These are phyloP conservation scores for Drosophila stalkeri DNA, from an alignment of 2,888 invertebrate species.

Conservation along the genomic window DNA sequence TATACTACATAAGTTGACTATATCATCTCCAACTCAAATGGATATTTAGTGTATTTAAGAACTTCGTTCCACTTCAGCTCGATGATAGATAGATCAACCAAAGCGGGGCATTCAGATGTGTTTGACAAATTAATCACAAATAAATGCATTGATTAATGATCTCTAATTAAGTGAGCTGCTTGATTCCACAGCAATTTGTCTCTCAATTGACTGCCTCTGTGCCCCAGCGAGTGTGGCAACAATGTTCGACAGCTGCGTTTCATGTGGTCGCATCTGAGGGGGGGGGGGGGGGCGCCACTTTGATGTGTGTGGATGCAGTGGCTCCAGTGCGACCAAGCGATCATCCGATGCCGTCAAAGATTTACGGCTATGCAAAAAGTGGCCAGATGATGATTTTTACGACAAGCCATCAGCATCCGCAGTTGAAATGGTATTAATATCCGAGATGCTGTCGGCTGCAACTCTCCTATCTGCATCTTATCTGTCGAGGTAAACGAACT, in stretches of 20 bases:
- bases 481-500: conserved; percentile 65
- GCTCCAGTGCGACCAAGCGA: background rate
- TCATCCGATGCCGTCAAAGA: conserved; percentile 27
- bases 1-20: background rate
- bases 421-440: background rate
- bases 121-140: background rate
- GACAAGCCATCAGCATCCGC: conserved; percentile 12
- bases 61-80: background rate
- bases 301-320: conserved; percentile 27
- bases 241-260: conserved; percentile 21
- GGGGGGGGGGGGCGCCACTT: conserved; percentile 36
- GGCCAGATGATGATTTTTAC: conserved; percentile 52
- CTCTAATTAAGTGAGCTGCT: background rate
- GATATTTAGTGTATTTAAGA: background rate
- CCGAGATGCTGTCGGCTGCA: background rate
- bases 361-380: conserved; percentile 43
- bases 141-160: conserved; percentile 7
- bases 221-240: conserved; percentile 8
- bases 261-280: conserved; percentile 28
- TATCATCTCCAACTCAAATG: background rate
- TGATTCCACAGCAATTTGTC: background rate
- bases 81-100: background rate
- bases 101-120: background rate
- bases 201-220: conserved; percentile 22
- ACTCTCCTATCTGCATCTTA: conserved; percentile 43